phyloP scores from a whole-genome alignment of 2,797 vertebrate species.

The Tenualosa ilisha region DNA sequence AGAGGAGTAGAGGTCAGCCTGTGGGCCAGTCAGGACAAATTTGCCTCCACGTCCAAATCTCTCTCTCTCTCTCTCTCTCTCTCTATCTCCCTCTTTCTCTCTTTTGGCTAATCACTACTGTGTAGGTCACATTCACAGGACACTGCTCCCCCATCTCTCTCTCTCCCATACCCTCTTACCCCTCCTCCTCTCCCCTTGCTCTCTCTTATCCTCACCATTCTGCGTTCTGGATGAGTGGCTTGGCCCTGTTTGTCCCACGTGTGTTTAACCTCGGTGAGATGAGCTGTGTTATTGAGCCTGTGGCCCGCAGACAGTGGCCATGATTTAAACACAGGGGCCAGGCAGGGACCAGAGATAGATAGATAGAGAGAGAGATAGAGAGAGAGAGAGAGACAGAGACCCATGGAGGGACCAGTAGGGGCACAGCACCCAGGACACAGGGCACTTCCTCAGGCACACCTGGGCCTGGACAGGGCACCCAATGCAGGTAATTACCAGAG shows the following conservation, averaged over 20 bases:
- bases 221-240: not conserved
- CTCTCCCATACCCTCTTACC: constrained; percentile 34
- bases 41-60: not conserved
- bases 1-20: not conserved
- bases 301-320: not conserved
- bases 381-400: not conserved
- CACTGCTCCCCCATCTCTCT: constrained; percentile 47
- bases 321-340: constrained; percentile 2
- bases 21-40: constrained; percentile 3
- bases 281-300: not conserved
- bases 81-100: not conserved
- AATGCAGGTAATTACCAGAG: constrained; percentile 29
- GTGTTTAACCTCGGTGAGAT: constrained; percentile 17
- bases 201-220: not conserved
- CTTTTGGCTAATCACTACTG: not conserved
- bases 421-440: not conserved
- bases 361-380: not conserved
- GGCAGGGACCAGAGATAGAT: not conserved
- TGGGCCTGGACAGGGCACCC: not conserved
- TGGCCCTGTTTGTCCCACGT: not conserved
- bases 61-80: not conserved
- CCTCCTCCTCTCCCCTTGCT: not conserved
- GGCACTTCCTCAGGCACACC: not conserved
- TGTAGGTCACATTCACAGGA: constrained; percentile 16
- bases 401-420: not conserved